Evolutionary conservation across 2,888 invertebrate genomes (phyloP), one percentile per base, ranked within the genome.

Genomic region (Periphyllus acericola): DNA sequence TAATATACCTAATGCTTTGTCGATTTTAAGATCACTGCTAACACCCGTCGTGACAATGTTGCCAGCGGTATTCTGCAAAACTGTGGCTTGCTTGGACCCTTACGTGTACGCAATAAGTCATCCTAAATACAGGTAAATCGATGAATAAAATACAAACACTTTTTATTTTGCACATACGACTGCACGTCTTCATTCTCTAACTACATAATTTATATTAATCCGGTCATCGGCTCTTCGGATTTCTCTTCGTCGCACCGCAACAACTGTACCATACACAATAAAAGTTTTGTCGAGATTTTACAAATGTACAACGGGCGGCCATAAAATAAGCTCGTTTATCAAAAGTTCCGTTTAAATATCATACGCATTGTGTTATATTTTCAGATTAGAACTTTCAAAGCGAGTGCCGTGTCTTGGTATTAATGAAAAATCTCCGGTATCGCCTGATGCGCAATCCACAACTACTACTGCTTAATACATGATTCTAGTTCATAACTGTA

Each of bases 101-200:
- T 96, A 97, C 93, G 95, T 97, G 3, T 97, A 97, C 90, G 97
- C 97, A 8, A 96, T 97, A 90, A 97, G 96, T 91, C 98, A 98
- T 93, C 97, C 97, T 9, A 95, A 94, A 92, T 96, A 96, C 93
- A 94, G 96, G 95, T 95, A 75, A 75, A n/a, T 40, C 19, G n/a
- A 25, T 52, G 1, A 19, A 52, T 71, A 14, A 71, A 14, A 71
- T 29, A 71, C 3, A 14, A 46, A 46, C 14, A 46, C 32, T 29
- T 71, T 17, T 32, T 11, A 32, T 17, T 71, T 32, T 14, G 3
- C 11, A 68, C 17, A 46, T 32, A 11, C 29, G 25, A 66, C 25
- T 14, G 32, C 32, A 55, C 3, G 11, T 1, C 46, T 46, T 46
- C 14, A 46, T 46, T 46, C 14, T 11, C 11, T 14, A 52, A 78